phyloP scores from a whole-genome alignment of 2,888 invertebrate genomes.

The Plebejus melissa region DNA sequence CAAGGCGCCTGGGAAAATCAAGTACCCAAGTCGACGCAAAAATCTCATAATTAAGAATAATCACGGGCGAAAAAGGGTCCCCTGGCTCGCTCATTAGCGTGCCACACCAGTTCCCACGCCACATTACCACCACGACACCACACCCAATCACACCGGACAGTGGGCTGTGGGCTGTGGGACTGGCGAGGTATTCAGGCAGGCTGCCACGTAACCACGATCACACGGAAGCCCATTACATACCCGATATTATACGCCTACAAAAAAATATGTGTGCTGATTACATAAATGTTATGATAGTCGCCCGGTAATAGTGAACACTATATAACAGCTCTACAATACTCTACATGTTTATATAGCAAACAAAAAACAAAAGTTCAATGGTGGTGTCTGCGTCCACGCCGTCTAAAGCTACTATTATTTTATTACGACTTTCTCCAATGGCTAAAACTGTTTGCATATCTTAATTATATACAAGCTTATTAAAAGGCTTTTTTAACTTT shows the following conservation, averaged over 20 bases:
- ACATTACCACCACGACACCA: neutral
- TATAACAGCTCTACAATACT: too few species aligned
- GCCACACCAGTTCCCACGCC: conserved; percentile 11
- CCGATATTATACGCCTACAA: neutral
- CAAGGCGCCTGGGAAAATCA: neutral
- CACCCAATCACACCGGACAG: neutral
- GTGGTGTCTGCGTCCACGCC: too few species aligned
- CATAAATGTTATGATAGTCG: neutral
- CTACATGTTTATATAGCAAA: too few species aligned
- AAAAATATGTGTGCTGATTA: neutral
- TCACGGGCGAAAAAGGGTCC: neutral
- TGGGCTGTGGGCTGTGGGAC: neutral
- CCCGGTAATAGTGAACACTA: neutral
- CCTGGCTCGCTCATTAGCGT: neutral
- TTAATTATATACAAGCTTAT: too few species aligned
- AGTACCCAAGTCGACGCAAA: neutral
- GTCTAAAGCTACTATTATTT: too few species aligned
- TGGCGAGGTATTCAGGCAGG: neutral
- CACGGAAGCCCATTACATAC: neutral
- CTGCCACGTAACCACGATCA: neutral
- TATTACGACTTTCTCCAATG: too few species aligned
- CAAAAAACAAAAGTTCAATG: too few species aligned
- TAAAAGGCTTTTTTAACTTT: neutral
- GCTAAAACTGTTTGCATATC: too few species aligned
- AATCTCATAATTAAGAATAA: conserved; percentile 8